Percentiles rank a stretch among this genome's conserved stretches.
These are phyloP conservation scores for Aurelia sp. DNA, from an alignment of 30 jellyfish, hydroid and myxozoan species.

Conservation along the genomic window DNA sequence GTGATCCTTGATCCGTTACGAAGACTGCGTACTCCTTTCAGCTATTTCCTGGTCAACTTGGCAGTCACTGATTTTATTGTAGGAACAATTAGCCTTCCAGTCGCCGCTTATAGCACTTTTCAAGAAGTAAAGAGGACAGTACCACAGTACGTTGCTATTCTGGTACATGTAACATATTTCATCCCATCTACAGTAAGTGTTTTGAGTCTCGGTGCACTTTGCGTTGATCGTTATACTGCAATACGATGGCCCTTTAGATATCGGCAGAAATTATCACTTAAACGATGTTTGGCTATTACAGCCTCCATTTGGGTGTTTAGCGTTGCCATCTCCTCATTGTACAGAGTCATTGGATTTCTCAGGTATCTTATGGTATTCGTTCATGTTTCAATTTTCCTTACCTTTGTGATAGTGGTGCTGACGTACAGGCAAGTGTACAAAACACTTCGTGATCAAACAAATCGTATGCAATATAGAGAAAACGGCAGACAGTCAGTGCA, in stretches of 20 bases:
- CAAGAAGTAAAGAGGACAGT: constrained; percentile 57
- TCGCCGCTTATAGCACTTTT: constrained; percentile 49
- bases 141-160: constrained; percentile 7
- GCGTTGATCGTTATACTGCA: constrained; percentile 87
- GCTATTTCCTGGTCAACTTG: constrained; percentile 65
- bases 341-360: constrained; percentile 40
- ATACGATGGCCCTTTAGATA: constrained; percentile 76
- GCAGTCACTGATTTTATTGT: constrained; percentile 78
- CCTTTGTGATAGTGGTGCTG: constrained; percentile 44
- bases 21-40: constrained; percentile 78
- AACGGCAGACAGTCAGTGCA: too few species aligned
- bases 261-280: constrained; percentile 32
- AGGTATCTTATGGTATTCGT: constrained; percentile 69
- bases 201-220: constrained; percentile 65
- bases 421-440: constrained; percentile 41
- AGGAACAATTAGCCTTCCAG: constrained; percentile 71
- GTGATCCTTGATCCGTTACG: constrained; percentile 71
- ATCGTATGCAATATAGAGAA: not conserved
- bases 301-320: constrained; percentile 67
- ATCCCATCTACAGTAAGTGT: constrained; percentile 78
- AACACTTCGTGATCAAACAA: not conserved
- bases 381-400: constrained; percentile 58
- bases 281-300: constrained; percentile 53
- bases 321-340: constrained; percentile 37
- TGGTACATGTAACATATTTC: constrained; percentile 55